These are phyloP conservation scores for Porites cylindrica DNA, from an alignment of 92 coral and sea anemone genomes.

Conservation along the genomic window DNA sequence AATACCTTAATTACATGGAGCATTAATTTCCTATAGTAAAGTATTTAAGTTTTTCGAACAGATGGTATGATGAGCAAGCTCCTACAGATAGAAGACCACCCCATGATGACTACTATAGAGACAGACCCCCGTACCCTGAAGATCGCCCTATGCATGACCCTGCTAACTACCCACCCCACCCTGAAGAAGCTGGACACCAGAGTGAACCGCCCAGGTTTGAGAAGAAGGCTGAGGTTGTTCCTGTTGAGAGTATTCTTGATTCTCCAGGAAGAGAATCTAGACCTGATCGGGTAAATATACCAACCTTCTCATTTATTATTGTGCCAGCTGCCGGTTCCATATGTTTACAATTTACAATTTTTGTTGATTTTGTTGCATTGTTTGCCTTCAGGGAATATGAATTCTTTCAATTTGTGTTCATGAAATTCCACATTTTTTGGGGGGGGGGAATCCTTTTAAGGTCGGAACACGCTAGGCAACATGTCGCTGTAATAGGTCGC, in stretches of 20 bases:
- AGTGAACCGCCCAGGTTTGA: conserved; percentile 70
- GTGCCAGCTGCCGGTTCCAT: background rate
- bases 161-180: conserved; percentile 57
- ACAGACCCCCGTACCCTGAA: conserved; percentile 72
- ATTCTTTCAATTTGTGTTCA: too few relatives aligned
- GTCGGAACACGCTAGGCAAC: too few relatives aligned
- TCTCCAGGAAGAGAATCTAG: conserved; percentile 90
- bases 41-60: background rate
- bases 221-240: conserved; percentile 82
- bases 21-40: too few relatives aligned
- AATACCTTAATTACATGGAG: too few relatives aligned
- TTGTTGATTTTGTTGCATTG: too few relatives aligned
- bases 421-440: too few relatives aligned
- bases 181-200: conserved; percentile 32
- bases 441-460: too few relatives aligned
- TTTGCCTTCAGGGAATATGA: too few relatives aligned
- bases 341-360: too few relatives aligned
- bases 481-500: too few relatives aligned
- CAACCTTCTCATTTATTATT: background rate
- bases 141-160: conserved; percentile 41
- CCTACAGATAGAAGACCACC: conserved; percentile 58
- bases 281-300: conserved; percentile 89
- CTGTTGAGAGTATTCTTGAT: conserved; percentile 87
- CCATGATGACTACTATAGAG: conserved; percentile 60
- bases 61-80: conserved; percentile 37